phyloP scores from a whole-genome alignment of 2,113 vertebrate genomes.

The Ramphastos sulfuratus region DNA sequence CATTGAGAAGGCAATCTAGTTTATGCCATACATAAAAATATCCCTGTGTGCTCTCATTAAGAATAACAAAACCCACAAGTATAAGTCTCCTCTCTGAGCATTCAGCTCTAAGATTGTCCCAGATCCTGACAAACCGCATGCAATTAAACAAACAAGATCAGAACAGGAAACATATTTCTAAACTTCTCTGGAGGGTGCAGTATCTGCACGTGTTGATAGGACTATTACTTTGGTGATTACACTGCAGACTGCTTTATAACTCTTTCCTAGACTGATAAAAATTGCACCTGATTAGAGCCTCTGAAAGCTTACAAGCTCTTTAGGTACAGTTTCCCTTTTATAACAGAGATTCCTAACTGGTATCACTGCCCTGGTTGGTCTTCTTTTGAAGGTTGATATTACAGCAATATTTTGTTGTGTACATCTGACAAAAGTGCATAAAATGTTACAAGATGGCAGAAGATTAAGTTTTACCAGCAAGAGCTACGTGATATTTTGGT shows the following conservation, averaged over 20 bases:
- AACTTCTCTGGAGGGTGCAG: background rate
- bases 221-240: background rate
- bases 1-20: background rate
- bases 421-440: background rate
- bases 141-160: background rate
- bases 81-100: background rate
- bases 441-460: background rate
- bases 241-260: background rate
- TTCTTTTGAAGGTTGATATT: background rate
- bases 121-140: constrained; percentile 5
- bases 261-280: background rate
- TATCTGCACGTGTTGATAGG: background rate
- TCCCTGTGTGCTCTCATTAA: background rate
- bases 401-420: background rate
- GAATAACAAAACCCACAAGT: background rate
- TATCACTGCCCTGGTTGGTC: background rate
- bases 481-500: background rate
- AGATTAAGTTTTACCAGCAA: background rate
- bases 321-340: background rate
- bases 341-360: background rate
- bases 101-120: background rate
- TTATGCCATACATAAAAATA: background rate
- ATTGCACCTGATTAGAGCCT: background rate
- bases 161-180: background rate
- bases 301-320: background rate